Percentiles rank a stretch among this genome's conserved stretches.
Evolutionary conservation across 2,113 vertebrate genomes (phyloP).

Genomic region (Oplegnathus fasciatus): DNA sequence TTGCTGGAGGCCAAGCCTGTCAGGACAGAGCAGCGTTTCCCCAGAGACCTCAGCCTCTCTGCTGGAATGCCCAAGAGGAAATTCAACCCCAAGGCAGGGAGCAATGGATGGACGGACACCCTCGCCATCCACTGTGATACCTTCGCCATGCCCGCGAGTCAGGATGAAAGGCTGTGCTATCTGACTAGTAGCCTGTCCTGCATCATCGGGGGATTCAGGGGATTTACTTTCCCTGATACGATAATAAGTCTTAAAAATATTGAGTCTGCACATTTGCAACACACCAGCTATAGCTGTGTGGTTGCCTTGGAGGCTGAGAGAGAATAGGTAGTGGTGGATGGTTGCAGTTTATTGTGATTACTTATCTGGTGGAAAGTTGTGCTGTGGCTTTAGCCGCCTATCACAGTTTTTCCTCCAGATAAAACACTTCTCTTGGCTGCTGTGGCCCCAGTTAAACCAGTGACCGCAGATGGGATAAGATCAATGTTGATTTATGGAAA

Average conservation of each 20-base stretch:
- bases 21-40: slow-evolving; percentile 86
- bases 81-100: slow-evolving; percentile 43
- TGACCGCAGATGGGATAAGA: neutral
- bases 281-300: neutral
- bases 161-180: neutral
- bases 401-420: neutral
- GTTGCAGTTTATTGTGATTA: neutral
- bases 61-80: slow-evolving; percentile 87
- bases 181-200: slow-evolving; percentile 1
- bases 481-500: slow-evolving; percentile 41
- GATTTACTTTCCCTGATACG: neutral
- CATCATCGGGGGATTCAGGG: neutral
- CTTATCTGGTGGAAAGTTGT: neutral
- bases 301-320: neutral
- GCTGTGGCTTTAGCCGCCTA: neutral
- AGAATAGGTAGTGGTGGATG: neutral
- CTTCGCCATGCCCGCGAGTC: slow-evolving; percentile 10
- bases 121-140: slow-evolving; percentile 21
- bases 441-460: neutral
- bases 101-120: slow-evolving; percentile 47
- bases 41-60: slow-evolving; percentile 85
- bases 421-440: slow-evolving; percentile 15
- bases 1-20: slow-evolving; percentile 81
- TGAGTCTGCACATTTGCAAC: neutral
- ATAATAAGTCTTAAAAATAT: neutral